Evolutionary conservation across 1,140 invertebrate genomes (phyloP).

Genomic region (Cydia strobilella): DNA sequence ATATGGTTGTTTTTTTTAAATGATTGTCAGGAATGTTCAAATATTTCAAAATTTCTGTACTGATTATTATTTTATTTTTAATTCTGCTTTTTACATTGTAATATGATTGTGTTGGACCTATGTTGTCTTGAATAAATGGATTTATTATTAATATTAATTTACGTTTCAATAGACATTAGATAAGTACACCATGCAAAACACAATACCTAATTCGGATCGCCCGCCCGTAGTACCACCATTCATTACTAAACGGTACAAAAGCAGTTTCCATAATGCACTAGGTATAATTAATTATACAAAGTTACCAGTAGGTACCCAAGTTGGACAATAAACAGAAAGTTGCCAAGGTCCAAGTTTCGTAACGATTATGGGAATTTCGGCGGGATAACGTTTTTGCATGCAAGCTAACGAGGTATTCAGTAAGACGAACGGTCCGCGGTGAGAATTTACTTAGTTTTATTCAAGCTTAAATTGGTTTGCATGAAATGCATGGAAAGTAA

Average conservation of each 20-base stretch:
- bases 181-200: not conserved
- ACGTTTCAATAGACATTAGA: no score
- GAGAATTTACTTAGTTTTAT: slow-evolving; percentile 29
- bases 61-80: no score
- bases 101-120: no score
- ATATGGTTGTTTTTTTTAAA: no score
- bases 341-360: slow-evolving; percentile 33
- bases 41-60: no score
- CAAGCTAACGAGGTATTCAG: slow-evolving; percentile 25
- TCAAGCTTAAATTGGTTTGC: not conserved
- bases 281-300: slow-evolving; percentile 52
- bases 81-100: no score
- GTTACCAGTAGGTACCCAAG: slow-evolving; percentile 40
- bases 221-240: slow-evolving; percentile 44
- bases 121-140: no score
- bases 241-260: slow-evolving; percentile 39
- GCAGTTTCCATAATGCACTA: slow-evolving; percentile 41
- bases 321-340: slow-evolving; percentile 53
- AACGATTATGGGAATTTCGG: slow-evolving; percentile 31
- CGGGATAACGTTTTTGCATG: slow-evolving; percentile 38
- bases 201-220: slow-evolving; percentile 1
- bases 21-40: no score
- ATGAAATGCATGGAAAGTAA: not conserved
- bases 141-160: no score
- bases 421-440: slow-evolving; percentile 31